Conservation (phyloP, 2,888 invertebrate genomes). For the Andrena chrysosceles region DNA sequence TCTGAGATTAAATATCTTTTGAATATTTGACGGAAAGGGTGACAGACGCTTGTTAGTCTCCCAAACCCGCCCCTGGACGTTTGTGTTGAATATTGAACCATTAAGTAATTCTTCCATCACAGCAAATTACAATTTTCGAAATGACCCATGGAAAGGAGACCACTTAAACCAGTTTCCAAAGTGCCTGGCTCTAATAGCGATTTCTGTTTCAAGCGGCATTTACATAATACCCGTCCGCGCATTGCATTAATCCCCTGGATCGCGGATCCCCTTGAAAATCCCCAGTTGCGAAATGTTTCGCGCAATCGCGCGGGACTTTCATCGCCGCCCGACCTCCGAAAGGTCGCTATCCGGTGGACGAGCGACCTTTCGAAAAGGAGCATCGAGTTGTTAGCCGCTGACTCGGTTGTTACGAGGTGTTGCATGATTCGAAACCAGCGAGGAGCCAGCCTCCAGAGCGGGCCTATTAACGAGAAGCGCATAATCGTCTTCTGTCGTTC, state of each 20-base stretch:
- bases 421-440: conserved; percentile 58
- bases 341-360: conserved; percentile 26
- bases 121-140: too few relatives aligned
- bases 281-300: conserved; percentile 25
- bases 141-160: too few relatives aligned
- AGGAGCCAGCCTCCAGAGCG: conserved; percentile 18
- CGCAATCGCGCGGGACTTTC: conserved; percentile 49
- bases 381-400: conserved; percentile 9
- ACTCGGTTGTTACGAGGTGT: conserved; percentile 57
- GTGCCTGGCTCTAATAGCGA: not conserved
- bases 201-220: not conserved
- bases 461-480: conserved; percentile 54
- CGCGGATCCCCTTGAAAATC: conserved; percentile 6
- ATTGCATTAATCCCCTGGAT: not conserved
- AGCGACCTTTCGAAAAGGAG: conserved; percentile 14
- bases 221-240: conserved; percentile 4
- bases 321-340: conserved; percentile 51
- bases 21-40: too few relatives aligned
- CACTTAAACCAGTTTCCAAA: too few relatives aligned
- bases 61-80: too few relatives aligned
- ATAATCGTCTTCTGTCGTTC: conserved; percentile 32
- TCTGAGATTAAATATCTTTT: too few relatives aligned
- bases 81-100: too few relatives aligned
- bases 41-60: too few relatives aligned
- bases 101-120: too few relatives aligned